Evolutionary conservation across 2,888 invertebrate genomes (phyloP).

Genomic region (Molorchus minor): DNA sequence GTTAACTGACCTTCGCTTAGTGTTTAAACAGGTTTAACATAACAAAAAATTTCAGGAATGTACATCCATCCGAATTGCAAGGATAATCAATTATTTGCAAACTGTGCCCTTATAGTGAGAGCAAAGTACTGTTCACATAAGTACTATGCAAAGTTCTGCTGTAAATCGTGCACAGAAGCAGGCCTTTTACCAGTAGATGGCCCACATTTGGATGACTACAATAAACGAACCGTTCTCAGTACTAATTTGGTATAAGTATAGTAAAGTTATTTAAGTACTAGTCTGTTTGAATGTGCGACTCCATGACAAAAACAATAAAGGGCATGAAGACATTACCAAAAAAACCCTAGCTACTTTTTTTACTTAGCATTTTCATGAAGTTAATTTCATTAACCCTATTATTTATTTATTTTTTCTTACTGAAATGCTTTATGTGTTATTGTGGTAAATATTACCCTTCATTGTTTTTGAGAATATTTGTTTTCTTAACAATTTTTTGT

Average conservation of each 20-base stretch:
- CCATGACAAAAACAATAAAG: slow-evolving; percentile 2
- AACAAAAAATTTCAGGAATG: slow-evolving; percentile 70
- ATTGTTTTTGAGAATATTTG: slow-evolving; percentile 11
- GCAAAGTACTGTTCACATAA: slow-evolving; percentile 86
- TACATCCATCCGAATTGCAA: slow-evolving; percentile 82
- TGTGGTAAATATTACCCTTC: neutral
- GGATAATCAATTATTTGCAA: slow-evolving; percentile 89
- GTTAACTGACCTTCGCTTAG: slow-evolving; percentile 6
- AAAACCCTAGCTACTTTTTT: neutral
- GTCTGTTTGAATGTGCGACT: slow-evolving; percentile 39
- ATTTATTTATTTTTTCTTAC: slow-evolving; percentile 11
- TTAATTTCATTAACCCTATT: too few species aligned
- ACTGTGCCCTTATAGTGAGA: slow-evolving; percentile 87
- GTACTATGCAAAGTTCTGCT: slow-evolving; percentile 94
- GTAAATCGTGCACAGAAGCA: slow-evolving; percentile 89
- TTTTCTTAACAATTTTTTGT: slow-evolving; percentile 1
- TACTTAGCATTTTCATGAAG: slow-evolving; percentile 1
- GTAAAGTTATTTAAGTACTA: slow-evolving; percentile 37
- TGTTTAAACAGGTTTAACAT: too few species aligned
- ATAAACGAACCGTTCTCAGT: slow-evolving; percentile 49
- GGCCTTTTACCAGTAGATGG: slow-evolving; percentile 73
- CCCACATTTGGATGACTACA: slow-evolving; percentile 58
- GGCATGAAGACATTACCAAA: neutral
- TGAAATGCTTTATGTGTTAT: too few species aligned
- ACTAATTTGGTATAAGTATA: slow-evolving; percentile 49